Conservation (phyloP, 2,888 invertebrate genomes). For the Caenorhabditis afra region DNA sequence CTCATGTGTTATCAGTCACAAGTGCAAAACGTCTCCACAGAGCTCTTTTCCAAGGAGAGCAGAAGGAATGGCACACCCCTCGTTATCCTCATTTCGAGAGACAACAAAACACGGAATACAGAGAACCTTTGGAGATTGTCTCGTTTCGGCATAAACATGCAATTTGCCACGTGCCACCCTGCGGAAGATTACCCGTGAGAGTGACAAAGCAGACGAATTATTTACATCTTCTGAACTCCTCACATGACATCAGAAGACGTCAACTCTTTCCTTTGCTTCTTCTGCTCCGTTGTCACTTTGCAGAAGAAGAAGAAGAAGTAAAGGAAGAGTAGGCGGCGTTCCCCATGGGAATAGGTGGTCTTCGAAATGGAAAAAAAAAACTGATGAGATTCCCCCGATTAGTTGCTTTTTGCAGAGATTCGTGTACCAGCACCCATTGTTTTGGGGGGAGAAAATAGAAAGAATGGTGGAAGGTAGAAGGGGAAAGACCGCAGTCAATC, state of each 20-base stretch:
- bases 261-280: slow-evolving; percentile 2
- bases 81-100: slow-evolving; percentile 7
- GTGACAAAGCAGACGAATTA: not conserved
- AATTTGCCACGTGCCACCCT: slow-evolving; percentile 5
- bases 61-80: not conserved
- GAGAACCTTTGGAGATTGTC: not conserved
- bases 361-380: slow-evolving; percentile 1
- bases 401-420: slow-evolving; percentile 13
- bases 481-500: not conserved
- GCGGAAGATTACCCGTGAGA: no score
- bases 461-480: slow-evolving; percentile 7
- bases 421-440: not conserved
- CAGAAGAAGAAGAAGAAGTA: not conserved
- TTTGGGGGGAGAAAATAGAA: not conserved
- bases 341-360: slow-evolving; percentile 19
- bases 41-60: not conserved
- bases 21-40: not conserved
- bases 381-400: not conserved
- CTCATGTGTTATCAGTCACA: not conserved
- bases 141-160: not conserved
- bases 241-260: slow-evolving; percentile 20
- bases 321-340: no score
- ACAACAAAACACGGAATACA: not conserved
- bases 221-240: slow-evolving; percentile 6
- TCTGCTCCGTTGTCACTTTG: no score